These are phyloP conservation scores for Dolichopus griseipennis DNA, from an alignment of 2,888 invertebrate genomes.

Conservation along the genomic window DNA sequence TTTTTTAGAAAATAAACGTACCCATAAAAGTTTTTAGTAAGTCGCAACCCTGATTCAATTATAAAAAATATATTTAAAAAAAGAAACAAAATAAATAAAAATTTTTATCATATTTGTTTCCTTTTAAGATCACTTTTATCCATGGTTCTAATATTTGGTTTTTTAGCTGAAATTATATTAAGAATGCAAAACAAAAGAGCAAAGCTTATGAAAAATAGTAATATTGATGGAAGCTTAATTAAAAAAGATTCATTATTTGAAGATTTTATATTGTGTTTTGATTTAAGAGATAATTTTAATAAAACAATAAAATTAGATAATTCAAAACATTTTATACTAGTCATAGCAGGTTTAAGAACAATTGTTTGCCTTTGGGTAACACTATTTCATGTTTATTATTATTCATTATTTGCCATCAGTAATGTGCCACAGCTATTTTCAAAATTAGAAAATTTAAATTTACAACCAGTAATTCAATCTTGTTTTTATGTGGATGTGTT, in stretches of 20 bases:
- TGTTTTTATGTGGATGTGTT: conserved; percentile 34
- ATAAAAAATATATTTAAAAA: no score
- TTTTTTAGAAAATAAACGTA: no score
- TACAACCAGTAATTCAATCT: conserved; percentile 32
- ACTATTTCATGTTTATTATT: conserved; percentile 33
- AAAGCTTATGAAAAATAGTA: conserved; percentile 16
- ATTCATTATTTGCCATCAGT: conserved; percentile 30
- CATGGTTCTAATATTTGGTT: conserved; percentile 21
- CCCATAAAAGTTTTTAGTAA: no score
- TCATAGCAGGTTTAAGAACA: conserved; percentile 31
- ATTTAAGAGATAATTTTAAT: conserved; percentile 26
- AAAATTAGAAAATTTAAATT: conserved; percentile 27
- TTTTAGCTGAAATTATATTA: conserved; percentile 26
- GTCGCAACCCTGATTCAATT: no score
- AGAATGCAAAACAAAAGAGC: conserved; percentile 21
- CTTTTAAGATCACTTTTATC: conserved; percentile 22
- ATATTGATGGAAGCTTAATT: background rate
- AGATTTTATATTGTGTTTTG: conserved; percentile 31
- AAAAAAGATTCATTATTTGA: conserved; percentile 20
- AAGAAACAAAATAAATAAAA: no score
- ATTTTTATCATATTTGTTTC: background rate
- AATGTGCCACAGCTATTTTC: conserved; percentile 31
- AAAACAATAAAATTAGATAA: conserved; percentile 25
- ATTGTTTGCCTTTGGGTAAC: conserved; percentile 34
- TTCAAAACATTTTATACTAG: conserved; percentile 26